Conservation (phyloP, 2,888 invertebrate species). For the Nephrotoma appendiculata region DNA sequence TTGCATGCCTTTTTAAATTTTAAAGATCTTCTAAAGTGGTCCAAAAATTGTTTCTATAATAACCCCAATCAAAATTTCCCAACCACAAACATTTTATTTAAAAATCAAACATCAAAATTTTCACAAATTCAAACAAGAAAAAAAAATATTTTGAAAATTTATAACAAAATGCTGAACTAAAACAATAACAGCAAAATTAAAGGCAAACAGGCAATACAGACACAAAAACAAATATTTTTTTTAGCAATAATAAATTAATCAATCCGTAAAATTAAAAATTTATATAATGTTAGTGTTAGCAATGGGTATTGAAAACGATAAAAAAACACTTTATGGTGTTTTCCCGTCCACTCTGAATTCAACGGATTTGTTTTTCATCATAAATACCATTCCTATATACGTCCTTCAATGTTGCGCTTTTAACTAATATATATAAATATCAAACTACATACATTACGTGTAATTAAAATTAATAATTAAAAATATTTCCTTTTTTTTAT, state of each 20-base stretch:
- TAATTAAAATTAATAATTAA: not conserved
- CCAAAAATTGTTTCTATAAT: no score
- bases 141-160: not conserved
- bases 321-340: not conserved
- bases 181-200: not conserved
- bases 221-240: not conserved
- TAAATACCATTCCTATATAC: not conserved
- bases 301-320: not conserved
- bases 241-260: not conserved
- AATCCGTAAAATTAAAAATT: not conserved
- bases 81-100: no score
- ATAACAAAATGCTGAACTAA: not conserved
- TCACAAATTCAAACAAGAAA: not conserved
- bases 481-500: not conserved
- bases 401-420: not conserved
- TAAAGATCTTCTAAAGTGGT: no score
- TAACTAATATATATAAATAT: not conserved
- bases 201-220: not conserved
- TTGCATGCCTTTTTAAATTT: no score
- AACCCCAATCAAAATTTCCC: no score
- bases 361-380: not conserved
- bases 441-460: not conserved
- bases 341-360: not conserved
- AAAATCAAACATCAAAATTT: no score
- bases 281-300: not conserved